Evolutionary conservation across 92 coral and sea anemone species (phyloP).

Genomic region (Epizoanthus illoricatus): DNA sequence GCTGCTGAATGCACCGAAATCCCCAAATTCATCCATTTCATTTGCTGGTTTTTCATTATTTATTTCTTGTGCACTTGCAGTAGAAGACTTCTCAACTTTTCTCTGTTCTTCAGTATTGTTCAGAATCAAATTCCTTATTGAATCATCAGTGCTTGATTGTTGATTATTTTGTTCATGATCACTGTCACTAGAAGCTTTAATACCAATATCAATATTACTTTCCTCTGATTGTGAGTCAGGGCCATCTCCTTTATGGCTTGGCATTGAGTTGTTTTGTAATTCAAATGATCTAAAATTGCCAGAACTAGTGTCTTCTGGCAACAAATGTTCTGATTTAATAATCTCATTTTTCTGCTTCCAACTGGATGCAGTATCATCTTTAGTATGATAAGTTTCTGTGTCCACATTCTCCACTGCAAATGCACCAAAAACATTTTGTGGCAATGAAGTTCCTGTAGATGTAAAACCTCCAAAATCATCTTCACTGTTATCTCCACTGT

Average conservation of each 20-base stretch:
- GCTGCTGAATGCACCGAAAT: conserved; percentile 1
- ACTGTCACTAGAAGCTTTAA: neutral
- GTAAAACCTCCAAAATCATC: conserved; percentile 1
- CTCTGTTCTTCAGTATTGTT: neutral
- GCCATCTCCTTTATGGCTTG: neutral
- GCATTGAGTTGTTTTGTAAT: neutral
- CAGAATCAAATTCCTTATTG: neutral
- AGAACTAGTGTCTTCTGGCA: conserved; percentile 2
- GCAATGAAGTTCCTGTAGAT: neutral
- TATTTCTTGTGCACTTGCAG: neutral
- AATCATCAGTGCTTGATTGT: neutral
- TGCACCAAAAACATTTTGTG: neutral
- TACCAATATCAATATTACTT: neutral
- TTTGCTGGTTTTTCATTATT: neutral
- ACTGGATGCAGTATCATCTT: neutral
- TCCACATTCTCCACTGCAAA: neutral
- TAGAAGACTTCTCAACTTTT: neutral
- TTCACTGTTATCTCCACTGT: neutral
- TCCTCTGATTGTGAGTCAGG: neutral
- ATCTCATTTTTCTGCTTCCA: neutral
- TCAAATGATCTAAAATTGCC: neutral
- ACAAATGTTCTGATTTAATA: neutral
- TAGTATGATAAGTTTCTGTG: neutral
- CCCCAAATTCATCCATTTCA: conserved; percentile 27
- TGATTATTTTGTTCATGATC: neutral